Evolutionary conservation across 2,888 invertebrate genomes (phyloP).

Genomic region (Sarcophaga carnaria): DNA sequence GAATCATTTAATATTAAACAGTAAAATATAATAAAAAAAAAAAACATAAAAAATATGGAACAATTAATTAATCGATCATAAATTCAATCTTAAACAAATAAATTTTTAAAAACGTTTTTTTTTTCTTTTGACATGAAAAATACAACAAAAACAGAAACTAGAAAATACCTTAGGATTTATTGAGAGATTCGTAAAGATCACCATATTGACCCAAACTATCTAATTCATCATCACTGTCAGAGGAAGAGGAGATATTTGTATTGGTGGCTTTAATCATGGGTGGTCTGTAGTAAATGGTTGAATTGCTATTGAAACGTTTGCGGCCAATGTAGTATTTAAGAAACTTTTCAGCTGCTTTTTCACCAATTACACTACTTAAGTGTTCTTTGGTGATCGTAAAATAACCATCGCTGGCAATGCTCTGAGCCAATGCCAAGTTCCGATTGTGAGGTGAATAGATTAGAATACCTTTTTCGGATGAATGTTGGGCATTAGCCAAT

Average conservation of each 20-base stretch:
- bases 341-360: conserved; percentile 73
- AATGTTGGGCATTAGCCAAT: background rate
- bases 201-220: conserved; percentile 72
- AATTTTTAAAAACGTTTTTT: background rate
- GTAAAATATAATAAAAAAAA: background rate
- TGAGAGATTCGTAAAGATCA: conserved; percentile 70
- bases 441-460: conserved; percentile 72
- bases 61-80: background rate
- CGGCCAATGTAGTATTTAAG: conserved; percentile 75
- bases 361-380: conserved; percentile 74
- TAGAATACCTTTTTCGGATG: conserved; percentile 71
- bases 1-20: background rate
- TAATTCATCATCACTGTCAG: conserved; percentile 75
- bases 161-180: conserved; percentile 5
- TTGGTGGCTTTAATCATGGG: conserved; percentile 44
- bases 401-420: conserved; percentile 45
- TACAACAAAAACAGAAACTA: no score
- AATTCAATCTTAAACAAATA: background rate
- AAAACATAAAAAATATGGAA: background rate
- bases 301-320: conserved; percentile 74
- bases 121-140: no score
- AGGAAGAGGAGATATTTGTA: conserved; percentile 54
- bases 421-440: conserved; percentile 28
- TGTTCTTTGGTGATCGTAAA: conserved; percentile 76
- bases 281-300: conserved; percentile 76